phyloP scores from a whole-genome alignment of 2,113 vertebrate genomes.

The Edolisoma coerulescens region DNA sequence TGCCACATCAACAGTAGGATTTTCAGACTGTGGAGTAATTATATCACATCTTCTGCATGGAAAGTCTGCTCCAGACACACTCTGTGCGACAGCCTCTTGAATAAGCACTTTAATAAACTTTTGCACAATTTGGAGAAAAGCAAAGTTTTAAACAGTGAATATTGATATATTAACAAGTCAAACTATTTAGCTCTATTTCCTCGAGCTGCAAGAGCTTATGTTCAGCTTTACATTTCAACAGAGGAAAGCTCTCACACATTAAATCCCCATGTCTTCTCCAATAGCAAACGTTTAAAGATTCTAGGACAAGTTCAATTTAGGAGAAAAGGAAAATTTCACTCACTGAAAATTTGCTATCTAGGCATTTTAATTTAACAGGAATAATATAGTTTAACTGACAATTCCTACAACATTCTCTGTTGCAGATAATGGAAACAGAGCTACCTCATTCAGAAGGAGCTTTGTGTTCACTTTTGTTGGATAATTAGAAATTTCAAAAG shows the following conservation, averaged over 20 bases:
- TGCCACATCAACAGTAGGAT: conserved; percentile 57
- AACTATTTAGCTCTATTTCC: neutral
- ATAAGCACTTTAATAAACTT: conserved; percentile 90
- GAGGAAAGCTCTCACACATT: neutral
- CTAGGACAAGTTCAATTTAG: neutral
- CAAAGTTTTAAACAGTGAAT: neutral
- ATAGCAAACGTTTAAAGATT: neutral
- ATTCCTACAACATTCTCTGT: neutral
- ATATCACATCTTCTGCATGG: conserved; percentile 35
- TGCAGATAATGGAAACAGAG: neutral
- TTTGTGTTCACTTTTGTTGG: neutral
- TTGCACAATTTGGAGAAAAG: neutral
- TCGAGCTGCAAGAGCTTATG: neutral
- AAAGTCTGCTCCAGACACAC: conserved; percentile 46
- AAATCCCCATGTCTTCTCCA: neutral
- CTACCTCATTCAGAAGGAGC: neutral
- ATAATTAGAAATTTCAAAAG: neutral
- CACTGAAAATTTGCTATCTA: neutral
- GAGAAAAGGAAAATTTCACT: neutral
- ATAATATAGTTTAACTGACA: neutral
- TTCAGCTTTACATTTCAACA: neutral
- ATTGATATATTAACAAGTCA: neutral
- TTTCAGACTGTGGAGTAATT: conserved; percentile 66
- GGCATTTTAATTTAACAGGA: neutral
- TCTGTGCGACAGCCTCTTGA: conserved; percentile 68